phyloP scores from a whole-genome alignment of 2,113 vertebrate species.

The Stegostoma tigrinum region DNA sequence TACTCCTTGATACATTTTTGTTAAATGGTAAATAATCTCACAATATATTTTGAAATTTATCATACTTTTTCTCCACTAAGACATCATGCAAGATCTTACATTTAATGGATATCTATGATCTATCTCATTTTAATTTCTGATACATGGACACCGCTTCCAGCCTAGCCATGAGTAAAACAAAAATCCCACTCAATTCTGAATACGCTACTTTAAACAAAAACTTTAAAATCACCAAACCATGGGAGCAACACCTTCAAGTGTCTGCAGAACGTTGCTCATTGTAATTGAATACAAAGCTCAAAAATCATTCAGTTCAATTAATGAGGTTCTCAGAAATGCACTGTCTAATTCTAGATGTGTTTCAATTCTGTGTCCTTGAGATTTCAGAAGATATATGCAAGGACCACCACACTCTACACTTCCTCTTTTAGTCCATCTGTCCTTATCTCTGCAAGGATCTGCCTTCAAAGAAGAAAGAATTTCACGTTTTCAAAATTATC shows the following conservation, averaged over 20 bases:
- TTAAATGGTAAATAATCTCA: not conserved
- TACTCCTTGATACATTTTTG: not conserved
- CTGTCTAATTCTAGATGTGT: not conserved
- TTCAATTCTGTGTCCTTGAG: slow-evolving; percentile 24
- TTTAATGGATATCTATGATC: slow-evolving; percentile 22
- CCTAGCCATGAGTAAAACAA: not conserved
- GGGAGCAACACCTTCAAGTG: not conserved
- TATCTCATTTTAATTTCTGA: slow-evolving; percentile 21
- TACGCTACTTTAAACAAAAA: not conserved
- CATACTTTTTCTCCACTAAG: not conserved
- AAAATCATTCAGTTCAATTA: slow-evolving; percentile 12
- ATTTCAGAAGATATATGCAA: not conserved
- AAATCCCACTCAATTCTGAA: not conserved
- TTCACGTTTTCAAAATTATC: not conserved
- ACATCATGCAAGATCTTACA: not conserved
- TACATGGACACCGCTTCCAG: not conserved
- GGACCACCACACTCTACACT: not conserved
- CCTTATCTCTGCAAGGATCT: not conserved
- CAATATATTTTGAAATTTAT: not conserved
- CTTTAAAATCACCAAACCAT: not conserved
- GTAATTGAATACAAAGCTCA: not conserved
- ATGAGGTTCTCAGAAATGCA: slow-evolving; percentile 13
- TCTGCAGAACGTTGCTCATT: not conserved
- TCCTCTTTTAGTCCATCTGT: not conserved
- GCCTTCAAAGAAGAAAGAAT: not conserved